These are phyloP conservation scores for Danio tinwini DNA, from an alignment of 2,797 vertebrate genomes.

Conservation along the genomic window DNA sequence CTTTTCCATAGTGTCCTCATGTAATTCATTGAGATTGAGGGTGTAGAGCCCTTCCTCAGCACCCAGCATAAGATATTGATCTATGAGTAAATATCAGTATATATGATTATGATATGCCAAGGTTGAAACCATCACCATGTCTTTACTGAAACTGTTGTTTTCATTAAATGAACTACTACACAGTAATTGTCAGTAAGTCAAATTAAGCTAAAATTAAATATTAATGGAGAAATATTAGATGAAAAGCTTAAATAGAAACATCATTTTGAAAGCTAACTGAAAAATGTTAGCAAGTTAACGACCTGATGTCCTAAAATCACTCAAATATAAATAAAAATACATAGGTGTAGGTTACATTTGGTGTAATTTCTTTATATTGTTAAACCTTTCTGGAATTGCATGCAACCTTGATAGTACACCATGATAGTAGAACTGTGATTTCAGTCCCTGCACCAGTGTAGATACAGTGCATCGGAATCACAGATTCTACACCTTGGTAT, in stretches of 20 bases:
- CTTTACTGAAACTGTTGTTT: not conserved
- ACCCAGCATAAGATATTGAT: conserved; percentile 90
- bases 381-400: no score
- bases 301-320: no score
- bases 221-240: not conserved
- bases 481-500: no score
- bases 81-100: conserved; percentile 65
- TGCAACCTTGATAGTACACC: no score
- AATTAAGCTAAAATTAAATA: not conserved
- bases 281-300: no score
- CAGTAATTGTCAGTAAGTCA: no score
- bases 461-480: no score
- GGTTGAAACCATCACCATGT: not conserved
- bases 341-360: no score
- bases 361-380: no score
- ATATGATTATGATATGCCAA: not conserved
- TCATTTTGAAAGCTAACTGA: not conserved
- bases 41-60: conserved; percentile 92
- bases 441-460: no score
- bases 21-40: conserved; percentile 89
- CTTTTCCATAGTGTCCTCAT: conserved; percentile 93
- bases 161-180: not conserved
- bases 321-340: no score
- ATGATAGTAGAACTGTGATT: no score
- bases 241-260: not conserved